These are phyloP conservation scores for Salvelinus alpinus DNA, from an alignment of 2,113 vertebrate genomes.

Conservation along the genomic window DNA sequence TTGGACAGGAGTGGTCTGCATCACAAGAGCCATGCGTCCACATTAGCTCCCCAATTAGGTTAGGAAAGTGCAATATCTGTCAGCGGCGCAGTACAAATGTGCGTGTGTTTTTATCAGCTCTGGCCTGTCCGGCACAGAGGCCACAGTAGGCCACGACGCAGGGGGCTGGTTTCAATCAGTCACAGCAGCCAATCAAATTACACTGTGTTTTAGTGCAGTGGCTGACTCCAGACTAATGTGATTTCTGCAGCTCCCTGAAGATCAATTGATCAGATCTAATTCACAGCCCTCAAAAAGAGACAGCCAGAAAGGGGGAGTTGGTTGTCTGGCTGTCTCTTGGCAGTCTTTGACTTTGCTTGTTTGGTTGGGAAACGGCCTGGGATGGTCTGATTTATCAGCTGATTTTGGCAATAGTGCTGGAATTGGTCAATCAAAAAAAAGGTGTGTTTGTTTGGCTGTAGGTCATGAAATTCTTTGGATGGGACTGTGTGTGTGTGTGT, in stretches of 20 bases:
- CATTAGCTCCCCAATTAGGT: constrained; percentile 89
- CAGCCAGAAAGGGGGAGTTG: constrained; percentile 35
- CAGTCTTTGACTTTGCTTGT: constrained; percentile 39
- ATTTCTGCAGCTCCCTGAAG: constrained; percentile 97
- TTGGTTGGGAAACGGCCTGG: constrained; percentile 57
- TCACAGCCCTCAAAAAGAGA: constrained; percentile 79
- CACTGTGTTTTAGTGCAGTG: constrained; percentile 95
- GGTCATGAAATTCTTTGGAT: constrained; percentile 39
- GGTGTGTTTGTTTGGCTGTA: neutral
- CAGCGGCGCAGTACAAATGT: constrained; percentile 97
- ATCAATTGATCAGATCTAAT: constrained; percentile 99
- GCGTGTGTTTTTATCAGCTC: constrained; percentile 90
- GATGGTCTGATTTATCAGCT: constrained; percentile 63
- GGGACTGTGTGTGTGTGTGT: neutral
- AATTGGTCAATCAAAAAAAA: constrained; percentile 27
- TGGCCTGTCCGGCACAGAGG: constrained; percentile 71
- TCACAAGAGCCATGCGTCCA: constrained; percentile 87
- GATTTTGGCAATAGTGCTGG: constrained; percentile 52
- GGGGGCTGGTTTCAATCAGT: constrained; percentile 96
- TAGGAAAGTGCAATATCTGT: constrained; percentile 99
- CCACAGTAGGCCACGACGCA: constrained; percentile 77
- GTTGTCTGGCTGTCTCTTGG: constrained; percentile 46
- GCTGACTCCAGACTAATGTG: constrained; percentile 99
- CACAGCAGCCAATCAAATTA: constrained; percentile 97
- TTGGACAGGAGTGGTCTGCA: constrained; percentile 71